Evolutionary conservation across 2,113 vertebrate species (phyloP).

Genomic region (Pseudopodoces humilis): DNA sequence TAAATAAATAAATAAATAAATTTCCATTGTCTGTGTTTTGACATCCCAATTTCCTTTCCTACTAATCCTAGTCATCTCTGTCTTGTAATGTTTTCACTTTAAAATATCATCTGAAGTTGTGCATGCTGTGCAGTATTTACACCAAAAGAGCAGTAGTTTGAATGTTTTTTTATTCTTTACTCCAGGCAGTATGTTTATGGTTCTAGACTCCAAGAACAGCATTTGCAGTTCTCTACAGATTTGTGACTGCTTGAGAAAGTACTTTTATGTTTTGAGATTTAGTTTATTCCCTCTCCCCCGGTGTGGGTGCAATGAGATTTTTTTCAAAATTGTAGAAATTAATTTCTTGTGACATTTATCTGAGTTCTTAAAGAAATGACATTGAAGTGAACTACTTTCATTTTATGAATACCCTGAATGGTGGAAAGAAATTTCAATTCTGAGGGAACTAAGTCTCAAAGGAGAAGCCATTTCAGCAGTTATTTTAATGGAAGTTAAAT

Average conservation of each 20-base stretch:
- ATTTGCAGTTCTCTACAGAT: neutral
- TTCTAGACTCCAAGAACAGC: neutral
- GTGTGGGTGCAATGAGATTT: neutral
- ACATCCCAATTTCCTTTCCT: neutral
- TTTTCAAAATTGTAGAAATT: neutral
- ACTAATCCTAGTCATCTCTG: neutral
- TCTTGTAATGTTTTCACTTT: neutral
- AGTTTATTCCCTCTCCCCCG: neutral
- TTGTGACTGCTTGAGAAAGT: neutral
- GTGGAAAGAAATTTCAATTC: neutral
- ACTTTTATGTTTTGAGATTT: neutral
- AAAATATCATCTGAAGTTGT: neutral
- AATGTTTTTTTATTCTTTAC: neutral
- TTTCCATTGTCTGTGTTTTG: neutral
- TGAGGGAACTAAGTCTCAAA: neutral
- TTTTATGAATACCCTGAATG: neutral
- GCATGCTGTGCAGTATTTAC: neutral
- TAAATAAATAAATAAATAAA: neutral
- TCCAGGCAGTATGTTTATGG: neutral
- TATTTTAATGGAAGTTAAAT: neutral
- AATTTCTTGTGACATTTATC: neutral
- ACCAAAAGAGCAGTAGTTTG: neutral
- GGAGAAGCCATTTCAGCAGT: neutral
- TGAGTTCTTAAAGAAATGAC: neutral
- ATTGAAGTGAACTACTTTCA: neutral